Evolutionary conservation across 2,888 invertebrate genomes (phyloP), one percentile per base, ranked within the genome.

Genomic region (Gibbula magus): DNA sequence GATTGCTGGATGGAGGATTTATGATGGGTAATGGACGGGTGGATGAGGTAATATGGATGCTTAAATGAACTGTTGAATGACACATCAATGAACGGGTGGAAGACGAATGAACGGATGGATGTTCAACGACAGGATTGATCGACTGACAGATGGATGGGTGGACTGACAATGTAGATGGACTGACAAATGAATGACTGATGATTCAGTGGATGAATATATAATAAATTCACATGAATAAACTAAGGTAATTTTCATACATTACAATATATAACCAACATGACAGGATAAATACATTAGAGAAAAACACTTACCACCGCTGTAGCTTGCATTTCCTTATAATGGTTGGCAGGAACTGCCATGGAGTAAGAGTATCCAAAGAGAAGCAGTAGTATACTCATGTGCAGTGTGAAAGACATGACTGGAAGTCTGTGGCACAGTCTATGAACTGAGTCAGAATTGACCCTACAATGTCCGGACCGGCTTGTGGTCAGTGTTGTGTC

Each of bases 331-430:
- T 75, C 54, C 20, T 75, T 75, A 29, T 53, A 53, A 39, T 75
- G 75, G 29, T 54, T 53, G 18, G 53, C 75, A 22, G 75, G 32
- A 32, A 54, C 39, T 25, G 75, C 29, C 25, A 75, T 53, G 18
- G 75, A 53, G n/a, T 54, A 16, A 18, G 75, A 75, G 54, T 75
- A 75, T 75, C 75, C 75, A 52, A 53, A 75, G 10, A 75, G 54
- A 52, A 75, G 29, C 0, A 54, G 32, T 75, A 75, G 20, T 70
- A 70, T 70, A 70, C 35, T 35, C 10, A 70, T 18, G 35, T 70
- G 29, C 7, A 70, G 70, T 18, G 20, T 70, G 70, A 39, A 70
- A 70, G 32, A 70, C 70, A 70, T 32, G n/a, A 20, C 39, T 20
- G 70, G 39, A n/a, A 70, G 39, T 70, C n/a, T 70, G 20, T 70